Evolutionary conservation across 2,888 invertebrate species (phyloP).

Genomic region (Drosophila eohydei): DNA sequence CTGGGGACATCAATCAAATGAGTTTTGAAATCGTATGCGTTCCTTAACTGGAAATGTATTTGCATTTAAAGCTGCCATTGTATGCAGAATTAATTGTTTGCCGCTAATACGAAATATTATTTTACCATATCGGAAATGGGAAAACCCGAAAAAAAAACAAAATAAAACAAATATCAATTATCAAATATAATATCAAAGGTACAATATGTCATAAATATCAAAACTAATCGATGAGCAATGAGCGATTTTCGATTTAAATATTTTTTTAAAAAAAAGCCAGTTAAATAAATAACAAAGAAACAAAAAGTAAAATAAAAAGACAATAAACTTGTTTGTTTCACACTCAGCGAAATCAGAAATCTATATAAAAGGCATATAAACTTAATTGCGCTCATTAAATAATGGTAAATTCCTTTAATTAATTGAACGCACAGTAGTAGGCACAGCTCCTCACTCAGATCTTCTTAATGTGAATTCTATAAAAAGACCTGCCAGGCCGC

Average conservation of each 20-base stretch:
- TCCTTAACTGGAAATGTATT: slow-evolving; percentile 22
- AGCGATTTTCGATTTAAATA: slow-evolving; percentile 46
- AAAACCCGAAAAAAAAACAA: slow-evolving; percentile 20
- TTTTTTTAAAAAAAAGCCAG: neutral
- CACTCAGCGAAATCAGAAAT: slow-evolving; percentile 3
- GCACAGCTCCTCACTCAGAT: neutral
- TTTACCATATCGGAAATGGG: slow-evolving; percentile 48
- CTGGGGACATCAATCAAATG: slow-evolving; percentile 46
- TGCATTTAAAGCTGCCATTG: slow-evolving; percentile 42
- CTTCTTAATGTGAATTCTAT: slow-evolving; percentile 20
- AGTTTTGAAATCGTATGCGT: slow-evolving; percentile 24
- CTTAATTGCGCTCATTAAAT: slow-evolving; percentile 49
- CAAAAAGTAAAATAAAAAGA: neutral
- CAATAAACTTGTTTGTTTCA: slow-evolving; percentile 37
- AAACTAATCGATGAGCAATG: slow-evolving; percentile 44
- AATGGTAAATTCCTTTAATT: slow-evolving; percentile 24
- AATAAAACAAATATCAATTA: slow-evolving; percentile 37
- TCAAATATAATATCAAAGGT: slow-evolving; percentile 47
- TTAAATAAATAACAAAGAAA: slow-evolving; percentile 6
- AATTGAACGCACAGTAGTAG: slow-evolving; percentile 37
- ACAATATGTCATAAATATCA: slow-evolving; percentile 52
- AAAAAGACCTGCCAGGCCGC: slow-evolving; percentile 46
- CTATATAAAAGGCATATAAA: slow-evolving; percentile 25
- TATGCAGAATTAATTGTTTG: slow-evolving; percentile 51
- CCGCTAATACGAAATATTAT: slow-evolving; percentile 23